Evolutionary conservation across 1,140 invertebrate species (phyloP).

Genomic region (Musca domestica): DNA sequence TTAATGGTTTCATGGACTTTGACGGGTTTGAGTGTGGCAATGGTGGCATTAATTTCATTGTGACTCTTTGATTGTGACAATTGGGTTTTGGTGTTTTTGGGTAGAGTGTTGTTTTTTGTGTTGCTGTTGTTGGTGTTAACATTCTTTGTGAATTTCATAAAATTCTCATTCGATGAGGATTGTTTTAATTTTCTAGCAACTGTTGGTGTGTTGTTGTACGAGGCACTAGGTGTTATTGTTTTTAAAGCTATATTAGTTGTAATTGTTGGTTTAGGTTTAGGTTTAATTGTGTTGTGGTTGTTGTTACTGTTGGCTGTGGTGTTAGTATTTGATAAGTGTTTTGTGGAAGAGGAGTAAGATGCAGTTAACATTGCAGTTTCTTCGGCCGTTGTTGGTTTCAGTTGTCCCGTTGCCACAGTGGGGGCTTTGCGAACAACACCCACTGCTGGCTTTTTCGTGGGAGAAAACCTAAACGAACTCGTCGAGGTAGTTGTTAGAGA

Average conservation of each 20-base stretch:
- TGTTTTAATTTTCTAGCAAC: too few species aligned
- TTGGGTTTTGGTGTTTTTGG: slow-evolving; percentile 9
- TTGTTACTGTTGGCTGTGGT: slow-evolving; percentile 13
- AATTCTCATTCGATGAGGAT: too few species aligned
- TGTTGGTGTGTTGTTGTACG: background rate
- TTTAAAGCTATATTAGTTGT: background rate
- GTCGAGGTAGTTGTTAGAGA: slow-evolving; percentile 28
- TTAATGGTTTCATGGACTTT: slow-evolving; percentile 1
- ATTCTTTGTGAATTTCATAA: background rate
- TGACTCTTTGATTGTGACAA: background rate
- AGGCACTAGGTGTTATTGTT: slow-evolving; percentile 23
- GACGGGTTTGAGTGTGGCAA: background rate
- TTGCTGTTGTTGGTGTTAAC: slow-evolving; percentile 23
- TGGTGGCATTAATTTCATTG: slow-evolving; percentile 5
- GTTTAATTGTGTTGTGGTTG: slow-evolving; percentile 2
- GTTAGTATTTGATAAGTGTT: background rate
- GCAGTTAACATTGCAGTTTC: too few species aligned
- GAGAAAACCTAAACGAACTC: slow-evolving; percentile 31
- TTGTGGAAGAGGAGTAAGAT: too few species aligned
- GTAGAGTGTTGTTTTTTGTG: slow-evolving; percentile 5
- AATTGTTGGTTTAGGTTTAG: slow-evolving; percentile 1
- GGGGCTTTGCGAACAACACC: too few species aligned
- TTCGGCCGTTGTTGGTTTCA: too few species aligned
- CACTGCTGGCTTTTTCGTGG: slow-evolving; percentile 22
- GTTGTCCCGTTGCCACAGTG: too few species aligned